Evolutionary conservation across 2,113 vertebrate species (phyloP), one percentile per base, ranked within the genome.

Genomic region (Columbina picui): DNA sequence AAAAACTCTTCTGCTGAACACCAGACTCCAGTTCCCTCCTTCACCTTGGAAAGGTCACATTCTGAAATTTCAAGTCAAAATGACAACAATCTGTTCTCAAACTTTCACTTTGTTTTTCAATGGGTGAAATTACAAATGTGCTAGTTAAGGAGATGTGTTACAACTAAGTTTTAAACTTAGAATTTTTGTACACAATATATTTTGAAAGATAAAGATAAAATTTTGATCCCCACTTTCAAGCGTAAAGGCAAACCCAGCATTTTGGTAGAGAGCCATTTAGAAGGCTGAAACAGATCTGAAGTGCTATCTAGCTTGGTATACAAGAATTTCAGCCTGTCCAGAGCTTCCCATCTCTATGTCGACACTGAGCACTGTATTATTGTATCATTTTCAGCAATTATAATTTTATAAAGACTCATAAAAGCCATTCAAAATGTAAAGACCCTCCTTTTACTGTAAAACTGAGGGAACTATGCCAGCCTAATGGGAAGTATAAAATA

Each of bases 351-450:
- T 41, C 32, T 78, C 56, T 60, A 53, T n/a, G 59, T 81, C 56
- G 56, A 89, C 79, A 52, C 7, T 60, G 47, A 93, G 52, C 27
- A 43, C 30, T 90, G 73, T 76, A 87, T 95, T 95, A 90, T 70
- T 90, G 43, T 84, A 90, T 82, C 39, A 90, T 93, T 93, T 94
- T 92, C 93, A 90, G 60, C 52, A 92, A 96, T 96, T 95, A 90
- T 26, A 92, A 47, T 64, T 94, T 91, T 89, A 82, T 68, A 90
- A 91, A 93, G 73, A 84, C 60, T 86, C 36, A 56, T 75, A 92
- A 88, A 92, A 96, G 76, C 83, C 76, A 90, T 96, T 95, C 60
- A 70, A 96, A 93, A 96, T 57, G 68, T 75, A 94, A 93, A 94
- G 76, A 89, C 68, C 53, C 77, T 78, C 76, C 64, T 76, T 90